Evolutionary conservation across 2,888 invertebrate genomes (phyloP), one percentile per base, ranked within the genome.

Genomic region (Nycteola revayana): DNA sequence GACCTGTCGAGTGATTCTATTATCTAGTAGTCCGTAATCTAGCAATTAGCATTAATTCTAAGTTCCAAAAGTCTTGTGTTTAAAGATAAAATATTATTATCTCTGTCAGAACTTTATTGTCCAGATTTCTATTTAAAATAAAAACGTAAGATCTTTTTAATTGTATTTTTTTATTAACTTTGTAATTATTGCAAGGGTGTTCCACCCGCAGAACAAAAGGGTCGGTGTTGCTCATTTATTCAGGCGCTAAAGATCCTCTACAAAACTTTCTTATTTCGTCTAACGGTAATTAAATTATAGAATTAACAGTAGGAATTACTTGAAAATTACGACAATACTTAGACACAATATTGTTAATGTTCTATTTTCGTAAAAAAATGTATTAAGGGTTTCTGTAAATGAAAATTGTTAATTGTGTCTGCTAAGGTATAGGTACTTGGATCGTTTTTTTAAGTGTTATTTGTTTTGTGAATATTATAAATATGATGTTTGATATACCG

Each of bases 171-270:
- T 60, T 58, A 68, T 68, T 57, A 60, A 66, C 55, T 63, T 60
- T 52, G 55, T 66, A 60, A 67, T 67, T 61, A 65, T 61, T 66
- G 61, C 62, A 52, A 58, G 46, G 49, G 46, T 26, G 56, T 50
- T 51, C 52, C 47, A 55, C 47, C 43, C 51, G 61, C 65, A 59
- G 64, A 72, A 73, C 65, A 72, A 67, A 69, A 71, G 68, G 66
- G 65, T 64, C 59, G 59, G 46, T 52, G 52, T 60, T 58, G 57
- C 57, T 75, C 65, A 74, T 70, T 75, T 73, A 72, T 73, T 72
- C 69, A 72, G 38, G 54, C 60, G 54, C 49, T 57, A 52, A 63
- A 66, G 63, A 70, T 65, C 58, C 54, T 61, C 43, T 47, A 50
- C 43, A 35, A 55, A 71, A 68, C 59, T 69, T 71, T 69, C 65